Evolutionary conservation across 2,113 vertebrate genomes (phyloP).

Genomic region (Seriola aureovittata): DNA sequence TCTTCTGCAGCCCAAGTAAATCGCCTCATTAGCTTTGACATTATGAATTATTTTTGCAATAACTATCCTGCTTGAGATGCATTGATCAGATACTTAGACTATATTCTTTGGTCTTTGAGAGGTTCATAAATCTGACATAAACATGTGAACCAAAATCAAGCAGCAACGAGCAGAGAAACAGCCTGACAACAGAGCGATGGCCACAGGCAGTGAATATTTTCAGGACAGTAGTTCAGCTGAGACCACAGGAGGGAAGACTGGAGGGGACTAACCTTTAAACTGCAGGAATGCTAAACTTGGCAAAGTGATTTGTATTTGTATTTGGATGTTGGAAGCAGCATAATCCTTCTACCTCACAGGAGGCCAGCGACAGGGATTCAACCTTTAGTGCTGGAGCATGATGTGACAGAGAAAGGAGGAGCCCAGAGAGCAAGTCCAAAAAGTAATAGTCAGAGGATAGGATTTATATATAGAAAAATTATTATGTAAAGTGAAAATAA

Average conservation of each 20-base stretch:
- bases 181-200: constrained; percentile 29
- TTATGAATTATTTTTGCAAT: not conserved
- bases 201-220: constrained; percentile 53
- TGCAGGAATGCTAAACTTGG: constrained; percentile 59
- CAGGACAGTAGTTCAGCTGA: constrained; percentile 40
- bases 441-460: not conserved
- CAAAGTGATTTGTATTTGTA: constrained; percentile 55
- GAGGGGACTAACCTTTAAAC: constrained; percentile 61
- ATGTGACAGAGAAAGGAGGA: constrained; percentile 37
- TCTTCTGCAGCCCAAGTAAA: not conserved
- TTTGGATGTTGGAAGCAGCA: constrained; percentile 52
- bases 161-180: constrained; percentile 8
- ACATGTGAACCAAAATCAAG: constrained; percentile 21
- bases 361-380: constrained; percentile 58
- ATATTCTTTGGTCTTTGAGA: constrained; percentile 6
- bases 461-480: constrained; percentile 24
- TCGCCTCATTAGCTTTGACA: not conserved
- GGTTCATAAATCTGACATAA: constrained; percentile 37
- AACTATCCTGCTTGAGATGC: not conserved
- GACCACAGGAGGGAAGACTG: constrained; percentile 51
- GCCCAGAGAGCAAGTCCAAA: not conserved
- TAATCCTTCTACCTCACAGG: constrained; percentile 49
- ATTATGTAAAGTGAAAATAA: constrained; percentile 38
- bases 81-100: not conserved
- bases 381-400: constrained; percentile 7